Evolutionary conservation across 2,113 vertebrate species (phyloP), one percentile per base, ranked within the genome.

Genomic region (Lophura nycthemera): DNA sequence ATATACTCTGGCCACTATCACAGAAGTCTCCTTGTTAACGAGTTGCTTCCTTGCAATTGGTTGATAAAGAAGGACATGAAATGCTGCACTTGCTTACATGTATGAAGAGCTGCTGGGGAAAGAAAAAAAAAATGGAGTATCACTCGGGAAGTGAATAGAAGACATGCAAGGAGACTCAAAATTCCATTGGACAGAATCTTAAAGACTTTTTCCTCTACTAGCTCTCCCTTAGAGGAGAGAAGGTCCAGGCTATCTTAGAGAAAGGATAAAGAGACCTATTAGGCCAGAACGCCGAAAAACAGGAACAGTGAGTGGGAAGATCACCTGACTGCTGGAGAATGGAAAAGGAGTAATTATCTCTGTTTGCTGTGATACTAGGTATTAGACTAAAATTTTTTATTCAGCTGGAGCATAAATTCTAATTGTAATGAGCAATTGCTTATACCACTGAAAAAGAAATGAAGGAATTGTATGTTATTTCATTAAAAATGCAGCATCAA

Each of bases 371-470:
- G 73, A 34, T 72, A 60, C 25, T 69, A 66, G 13, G 17, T 43
- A 52, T n/a, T 4, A 88, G 15, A 7, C 24, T 73, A 88, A 89
- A 93, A 73, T 1, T 1, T 42, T 86, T 90, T 72, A 88, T 78
- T 94, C 70, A 86, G 11, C 20, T 65, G 63, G 90, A 93, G 10
- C 19, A 54, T 90, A 95, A 90, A 86, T 94, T 90, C 27, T 86
- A 65, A 77, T 75, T 83, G 34, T 50, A 74, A 36, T 50, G 54
- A 92, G 83, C 19, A 83, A 74, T 56, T 83, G 18, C n/a, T 75
- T 72, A 65, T 27, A 48, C 20, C 32, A 65, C 18, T 69, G 48
- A 29, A 88, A 91, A 81, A 78, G 2, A 77, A 71, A 65, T 43
- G 1, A 43, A 72, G 18, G 24, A 79, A 79, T 56, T 47, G 1